Conservation (phyloP, 2,888 invertebrate genomes). For the Apamea epomidion region DNA sequence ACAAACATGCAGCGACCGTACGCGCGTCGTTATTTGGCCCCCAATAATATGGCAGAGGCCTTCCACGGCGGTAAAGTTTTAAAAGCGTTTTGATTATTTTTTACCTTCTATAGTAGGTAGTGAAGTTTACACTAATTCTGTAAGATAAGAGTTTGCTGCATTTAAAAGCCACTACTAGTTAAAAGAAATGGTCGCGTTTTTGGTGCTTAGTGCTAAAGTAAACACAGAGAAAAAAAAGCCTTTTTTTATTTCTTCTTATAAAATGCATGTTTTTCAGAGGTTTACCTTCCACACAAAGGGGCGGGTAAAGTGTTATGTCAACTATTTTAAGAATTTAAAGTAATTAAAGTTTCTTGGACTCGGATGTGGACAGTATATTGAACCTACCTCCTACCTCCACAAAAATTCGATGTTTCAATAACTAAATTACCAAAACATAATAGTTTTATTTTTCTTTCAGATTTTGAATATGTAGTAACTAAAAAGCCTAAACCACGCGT, state of each 20-base stretch:
- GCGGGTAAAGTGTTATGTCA: background rate
- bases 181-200: background rate
- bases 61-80: conserved; percentile 82
- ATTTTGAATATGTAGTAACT: conserved; percentile 90
- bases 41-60: conserved; percentile 83
- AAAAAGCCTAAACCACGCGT: conserved; percentile 84
- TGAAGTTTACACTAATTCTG: background rate
- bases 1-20: conserved; percentile 85
- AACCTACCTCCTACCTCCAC: background rate
- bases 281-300: background rate
- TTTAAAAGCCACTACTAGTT: background rate
- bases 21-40: conserved; percentile 78
- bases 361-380: background rate
- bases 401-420: background rate
- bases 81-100: conserved; percentile 10
- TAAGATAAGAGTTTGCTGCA: background rate
- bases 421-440: background rate
- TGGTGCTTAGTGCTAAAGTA: background rate
- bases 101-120: background rate
- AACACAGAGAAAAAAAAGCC: background rate
- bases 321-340: background rate
- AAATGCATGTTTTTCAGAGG: too few species aligned
- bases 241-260: background rate
- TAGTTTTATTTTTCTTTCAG: conserved; percentile 71
- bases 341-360: background rate